Conservation (phyloP, 2,888 invertebrate species). For the Teleogryllus oceanicus region DNA sequence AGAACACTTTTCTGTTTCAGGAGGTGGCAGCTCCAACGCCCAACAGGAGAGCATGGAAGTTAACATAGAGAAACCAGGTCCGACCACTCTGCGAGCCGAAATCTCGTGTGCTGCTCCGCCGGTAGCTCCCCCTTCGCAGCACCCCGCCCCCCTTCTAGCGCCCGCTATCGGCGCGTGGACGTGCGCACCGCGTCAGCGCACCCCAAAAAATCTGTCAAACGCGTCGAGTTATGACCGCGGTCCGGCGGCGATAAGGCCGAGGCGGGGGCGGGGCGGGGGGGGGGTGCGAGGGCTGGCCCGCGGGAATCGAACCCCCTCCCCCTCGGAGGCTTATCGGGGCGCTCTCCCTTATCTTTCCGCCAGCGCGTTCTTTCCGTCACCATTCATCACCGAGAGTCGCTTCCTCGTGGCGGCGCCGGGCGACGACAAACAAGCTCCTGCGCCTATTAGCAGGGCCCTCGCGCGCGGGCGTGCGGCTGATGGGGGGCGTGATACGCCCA, state of each 20-base stretch:
- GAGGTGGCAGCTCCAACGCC: too few relatives aligned
- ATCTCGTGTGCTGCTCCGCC: too few relatives aligned
- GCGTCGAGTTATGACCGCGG: not conserved
- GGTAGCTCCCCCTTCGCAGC: too few relatives aligned
- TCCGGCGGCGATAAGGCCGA: not conserved
- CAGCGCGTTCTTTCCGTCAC: slow-evolving; percentile 1
- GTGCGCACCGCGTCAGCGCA: not conserved
- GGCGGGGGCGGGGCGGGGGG: not conserved
- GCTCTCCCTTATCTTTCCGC: not conserved
- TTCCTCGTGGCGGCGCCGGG: not conserved
- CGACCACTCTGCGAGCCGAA: too few relatives aligned
- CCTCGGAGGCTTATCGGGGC: not conserved
- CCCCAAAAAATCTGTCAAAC: not conserved
- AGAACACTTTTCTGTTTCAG: too few relatives aligned
- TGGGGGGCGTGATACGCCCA: too few relatives aligned
- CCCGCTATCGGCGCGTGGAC: not conserved
- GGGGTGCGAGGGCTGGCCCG: not conserved
- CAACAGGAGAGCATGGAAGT: too few relatives aligned
- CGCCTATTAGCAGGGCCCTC: too few relatives aligned
- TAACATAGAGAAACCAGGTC: too few relatives aligned
- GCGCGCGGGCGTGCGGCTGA: too few relatives aligned
- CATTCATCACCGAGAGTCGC: not conserved
- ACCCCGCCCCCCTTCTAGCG: too few relatives aligned
- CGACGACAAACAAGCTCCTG: too few relatives aligned
- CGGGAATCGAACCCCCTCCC: not conserved